These are phyloP conservation scores for Lasioglossum morio DNA, from an alignment of 2,888 invertebrate species.

Conservation along the genomic window DNA sequence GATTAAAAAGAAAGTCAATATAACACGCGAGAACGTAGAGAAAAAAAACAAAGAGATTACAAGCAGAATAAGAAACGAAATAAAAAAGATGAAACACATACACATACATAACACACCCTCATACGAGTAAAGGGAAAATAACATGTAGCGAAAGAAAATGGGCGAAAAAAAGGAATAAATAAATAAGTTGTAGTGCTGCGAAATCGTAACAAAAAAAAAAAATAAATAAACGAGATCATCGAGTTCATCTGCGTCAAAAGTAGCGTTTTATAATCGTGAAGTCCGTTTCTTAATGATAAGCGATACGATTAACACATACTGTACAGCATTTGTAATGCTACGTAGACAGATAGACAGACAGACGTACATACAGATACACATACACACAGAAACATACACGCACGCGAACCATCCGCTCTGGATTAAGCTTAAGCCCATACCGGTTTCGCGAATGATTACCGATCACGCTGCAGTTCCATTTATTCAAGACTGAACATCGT, in stretches of 20 bases:
- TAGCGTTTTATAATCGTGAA: constrained; percentile 67
- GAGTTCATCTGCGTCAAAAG: constrained; percentile 59
- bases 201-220: constrained; percentile 27
- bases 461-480: constrained; percentile 47
- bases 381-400: neutral
- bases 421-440: constrained; percentile 63
- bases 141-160: constrained; percentile 31
- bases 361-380: neutral
- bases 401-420: constrained; percentile 61
- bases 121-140: neutral
- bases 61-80: neutral
- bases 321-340: constrained; percentile 62
- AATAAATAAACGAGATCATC: constrained; percentile 37
- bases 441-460: constrained; percentile 32
- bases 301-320: constrained; percentile 48
- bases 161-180: neutral
- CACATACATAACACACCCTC: neutral
- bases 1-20: constrained; percentile 63
- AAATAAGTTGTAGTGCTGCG: constrained; percentile 47
- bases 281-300: constrained; percentile 57
- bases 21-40: constrained; percentile 40
- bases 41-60: neutral
- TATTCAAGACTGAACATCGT: constrained; percentile 61
- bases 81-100: neutral
- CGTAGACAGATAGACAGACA: neutral